Evolutionary conservation across 1,140 invertebrate genomes (phyloP).

Genomic region (Drosophila ogumai): DNA sequence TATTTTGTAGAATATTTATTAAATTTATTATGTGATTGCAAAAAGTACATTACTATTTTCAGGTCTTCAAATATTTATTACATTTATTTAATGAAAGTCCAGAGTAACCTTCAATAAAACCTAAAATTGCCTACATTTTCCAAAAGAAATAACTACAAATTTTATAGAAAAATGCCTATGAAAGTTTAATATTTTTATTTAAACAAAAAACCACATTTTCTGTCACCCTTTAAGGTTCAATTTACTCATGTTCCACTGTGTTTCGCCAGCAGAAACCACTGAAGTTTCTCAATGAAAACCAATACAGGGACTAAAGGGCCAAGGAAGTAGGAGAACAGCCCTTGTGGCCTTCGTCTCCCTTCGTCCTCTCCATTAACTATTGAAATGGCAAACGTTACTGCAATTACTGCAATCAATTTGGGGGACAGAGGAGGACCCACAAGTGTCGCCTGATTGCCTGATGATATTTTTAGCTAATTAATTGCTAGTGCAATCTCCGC

Average conservation of each 20-base stretch:
- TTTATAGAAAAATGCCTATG: neutral
- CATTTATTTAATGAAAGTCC: neutral
- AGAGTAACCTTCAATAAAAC: neutral
- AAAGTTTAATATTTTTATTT: too few species aligned
- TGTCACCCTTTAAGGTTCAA: too few species aligned
- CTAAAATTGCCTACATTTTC: neutral
- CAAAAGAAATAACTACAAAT: too few species aligned
- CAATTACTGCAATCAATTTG: constrained; percentile 45
- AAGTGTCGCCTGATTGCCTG: constrained; percentile 56
- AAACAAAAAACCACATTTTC: neutral
- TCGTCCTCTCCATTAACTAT: constrained; percentile 5
- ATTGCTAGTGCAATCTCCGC: constrained; percentile 22
- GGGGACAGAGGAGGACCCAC: constrained; percentile 11
- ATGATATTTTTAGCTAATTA: constrained; percentile 58
- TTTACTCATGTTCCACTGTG: neutral
- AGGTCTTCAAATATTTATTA: neutral
- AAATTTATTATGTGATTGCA: neutral
- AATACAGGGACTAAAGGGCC: neutral
- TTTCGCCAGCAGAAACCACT: constrained; percentile 49
- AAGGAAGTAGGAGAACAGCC: neutral
- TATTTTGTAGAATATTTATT: neutral
- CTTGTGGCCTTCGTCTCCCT: neutral
- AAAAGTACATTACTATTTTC: neutral
- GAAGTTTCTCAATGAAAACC: constrained; percentile 7
- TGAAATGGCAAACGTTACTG: constrained; percentile 18